Conservation (phyloP, 2,797 vertebrate genomes). For the Pangasius macronema region DNA sequence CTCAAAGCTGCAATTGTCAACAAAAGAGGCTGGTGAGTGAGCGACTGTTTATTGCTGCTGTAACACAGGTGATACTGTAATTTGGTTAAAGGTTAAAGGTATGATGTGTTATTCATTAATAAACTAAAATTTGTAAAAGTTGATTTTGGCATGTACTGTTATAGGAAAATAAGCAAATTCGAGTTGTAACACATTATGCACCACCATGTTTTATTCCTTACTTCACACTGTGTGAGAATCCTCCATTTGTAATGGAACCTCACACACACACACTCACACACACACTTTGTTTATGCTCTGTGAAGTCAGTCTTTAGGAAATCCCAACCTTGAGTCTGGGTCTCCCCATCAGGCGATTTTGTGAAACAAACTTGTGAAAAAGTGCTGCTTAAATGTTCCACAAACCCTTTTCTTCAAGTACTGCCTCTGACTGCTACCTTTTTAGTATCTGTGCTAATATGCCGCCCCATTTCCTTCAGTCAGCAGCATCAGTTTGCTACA, state of each 20-base stretch:
- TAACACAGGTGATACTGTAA: neutral
- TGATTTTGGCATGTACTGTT: neutral
- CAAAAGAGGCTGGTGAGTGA: neutral
- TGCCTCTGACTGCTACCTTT: neutral
- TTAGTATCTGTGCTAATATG: neutral
- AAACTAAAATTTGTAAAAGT: neutral
- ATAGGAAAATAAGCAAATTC: neutral
- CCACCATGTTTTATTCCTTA: neutral
- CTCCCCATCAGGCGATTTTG: constrained; percentile 37
- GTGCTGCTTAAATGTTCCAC: neutral
- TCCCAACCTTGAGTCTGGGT: constrained; percentile 63
- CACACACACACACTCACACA: neutral
- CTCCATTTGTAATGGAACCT: neutral
- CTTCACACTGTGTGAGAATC: constrained; percentile 1
- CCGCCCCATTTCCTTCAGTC: neutral
- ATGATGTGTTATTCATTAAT: neutral
- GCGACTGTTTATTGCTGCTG: neutral
- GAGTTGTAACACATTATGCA: neutral
- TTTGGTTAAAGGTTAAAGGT: neutral
- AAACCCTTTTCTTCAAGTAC: neutral
- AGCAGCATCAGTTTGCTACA: constrained; percentile 12
- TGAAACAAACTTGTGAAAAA: neutral
- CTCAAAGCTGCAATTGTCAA: neutral
- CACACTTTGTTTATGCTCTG: constrained; percentile 26
- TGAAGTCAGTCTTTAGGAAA: constrained; percentile 70